Conservation (phyloP, 2,888 invertebrate genomes). For the Lottia scabra region DNA sequence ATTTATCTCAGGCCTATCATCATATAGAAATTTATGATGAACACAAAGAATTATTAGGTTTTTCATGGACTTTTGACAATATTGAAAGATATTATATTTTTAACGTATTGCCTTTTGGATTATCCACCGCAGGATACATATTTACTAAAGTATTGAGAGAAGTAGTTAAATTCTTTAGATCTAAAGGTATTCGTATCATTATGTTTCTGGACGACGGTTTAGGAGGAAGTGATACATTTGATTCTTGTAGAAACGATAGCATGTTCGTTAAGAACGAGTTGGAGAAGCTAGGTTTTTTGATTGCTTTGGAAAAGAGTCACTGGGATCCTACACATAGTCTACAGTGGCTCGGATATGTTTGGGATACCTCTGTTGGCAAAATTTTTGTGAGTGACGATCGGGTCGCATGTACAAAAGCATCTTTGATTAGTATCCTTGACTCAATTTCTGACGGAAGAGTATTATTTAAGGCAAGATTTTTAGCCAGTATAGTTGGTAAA, state of each 20-base stretch:
- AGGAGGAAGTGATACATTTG: background rate
- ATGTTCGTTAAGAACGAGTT: background rate
- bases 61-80: too few species aligned
- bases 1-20: too few species aligned
- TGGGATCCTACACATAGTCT: too few species aligned
- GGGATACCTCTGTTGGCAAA: background rate
- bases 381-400: background rate
- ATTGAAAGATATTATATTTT: too few species aligned
- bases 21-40: too few species aligned
- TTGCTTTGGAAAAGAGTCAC: background rate
- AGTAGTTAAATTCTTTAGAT: constrained; percentile 1
- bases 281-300: background rate
- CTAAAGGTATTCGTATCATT: constrained; percentile 10
- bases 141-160: constrained; percentile 19
- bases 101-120: constrained; percentile 20
- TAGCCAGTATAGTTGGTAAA: background rate
- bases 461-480: background rate
- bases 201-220: constrained; percentile 23
- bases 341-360: background rate
- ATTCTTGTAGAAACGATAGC: background rate
- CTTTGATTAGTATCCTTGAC: background rate
- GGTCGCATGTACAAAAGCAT: background rate
- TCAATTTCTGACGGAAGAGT: background rate
- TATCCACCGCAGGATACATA: constrained; percentile 23
- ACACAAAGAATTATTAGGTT: too few species aligned